These are phyloP conservation scores for Cephalopachus bancanus DNA, from an alignment of 2,797 vertebrate genomes.

Conservation along the genomic window DNA sequence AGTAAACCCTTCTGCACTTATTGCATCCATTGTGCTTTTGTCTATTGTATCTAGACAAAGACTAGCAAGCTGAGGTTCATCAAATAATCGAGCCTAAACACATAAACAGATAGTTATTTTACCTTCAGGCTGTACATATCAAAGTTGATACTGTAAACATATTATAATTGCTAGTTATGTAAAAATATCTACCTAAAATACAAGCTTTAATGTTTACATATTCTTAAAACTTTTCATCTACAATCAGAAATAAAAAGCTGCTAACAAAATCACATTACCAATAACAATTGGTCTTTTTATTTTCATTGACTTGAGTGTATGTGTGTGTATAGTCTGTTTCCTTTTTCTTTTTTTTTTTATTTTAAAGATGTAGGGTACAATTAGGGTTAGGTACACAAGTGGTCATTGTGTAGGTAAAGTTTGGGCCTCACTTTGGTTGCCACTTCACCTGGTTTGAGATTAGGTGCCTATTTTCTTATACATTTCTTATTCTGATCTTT, in stretches of 20 bases:
- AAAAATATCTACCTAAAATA: conserved; percentile 55
- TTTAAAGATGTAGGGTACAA: too few relatives aligned
- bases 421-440: too few relatives aligned
- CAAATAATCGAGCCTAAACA: conserved; percentile 91
- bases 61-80: conserved; percentile 92
- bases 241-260: conserved; percentile 32
- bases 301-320: neutral
- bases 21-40: conserved; percentile 90
- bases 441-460: too few relatives aligned
- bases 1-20: conserved; percentile 92
- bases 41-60: conserved; percentile 92
- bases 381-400: too few relatives aligned
- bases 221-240: neutral
- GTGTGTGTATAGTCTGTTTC: neutral
- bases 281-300: neutral
- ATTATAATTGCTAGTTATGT: neutral
- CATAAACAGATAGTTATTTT: conserved; percentile 44
- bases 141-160: conserved; percentile 20
- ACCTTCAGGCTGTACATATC: neutral
- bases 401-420: too few relatives aligned
- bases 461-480: neutral
- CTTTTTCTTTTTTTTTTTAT: neutral
- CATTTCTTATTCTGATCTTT: neutral
- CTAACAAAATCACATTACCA: neutral
- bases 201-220: neutral